Evolutionary conservation across 2,888 invertebrate genomes (phyloP), one percentile per base, ranked within the genome.

Genomic region (Drosophila suboccidentalis): DNA sequence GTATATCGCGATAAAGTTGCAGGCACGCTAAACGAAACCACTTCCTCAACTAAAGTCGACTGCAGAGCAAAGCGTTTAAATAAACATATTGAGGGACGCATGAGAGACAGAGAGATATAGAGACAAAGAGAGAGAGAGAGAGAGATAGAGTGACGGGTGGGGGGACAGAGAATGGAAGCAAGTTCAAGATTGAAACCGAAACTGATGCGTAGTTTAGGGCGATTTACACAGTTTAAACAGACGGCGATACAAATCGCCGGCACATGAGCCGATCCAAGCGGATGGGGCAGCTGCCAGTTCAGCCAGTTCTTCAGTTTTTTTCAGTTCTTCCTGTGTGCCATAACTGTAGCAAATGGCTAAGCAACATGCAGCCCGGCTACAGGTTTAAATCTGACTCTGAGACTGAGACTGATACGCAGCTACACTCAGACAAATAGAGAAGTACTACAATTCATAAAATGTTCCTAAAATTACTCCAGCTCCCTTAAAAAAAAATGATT

Each of bases 121-220:
- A 11, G 15, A n/a, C n/a, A n/a, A n/a, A n/a, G n/a, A n/a, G n/a
- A n/a, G n/a, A 17, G 10, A 15, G 9, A 17, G 34, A 13, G 29
- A 51, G 17, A 11, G 15, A n/a, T 36, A 32, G 1, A 41, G 17
- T 2, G 32, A 13, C 29, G 3, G 22, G 29, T 53, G 32, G 15
- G 6, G 26, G 53, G 13, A 38, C 3, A 26, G 55, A 43, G 62
- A 53, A 36, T 32, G 34, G 61, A 19, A 46, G 62, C 80, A 64
- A 75, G 87, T 64, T 81, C 66, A 84, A 84, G 90, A 89, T 87
- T 87, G 88, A 87, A 87, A 87, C 87, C 90, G 87, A 87, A 87
- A 87, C 87, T 90, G 90, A 87, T 87, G 85, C 90, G 89, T 89
- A 85, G 90, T 89, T 87, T 89, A 89, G 90, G 90, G 87, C 87